Percentiles rank a stretch among this genome's conserved stretches.
phyloP scores from a whole-genome alignment of 2,888 invertebrate genomes.

The Calameuta idolon region DNA sequence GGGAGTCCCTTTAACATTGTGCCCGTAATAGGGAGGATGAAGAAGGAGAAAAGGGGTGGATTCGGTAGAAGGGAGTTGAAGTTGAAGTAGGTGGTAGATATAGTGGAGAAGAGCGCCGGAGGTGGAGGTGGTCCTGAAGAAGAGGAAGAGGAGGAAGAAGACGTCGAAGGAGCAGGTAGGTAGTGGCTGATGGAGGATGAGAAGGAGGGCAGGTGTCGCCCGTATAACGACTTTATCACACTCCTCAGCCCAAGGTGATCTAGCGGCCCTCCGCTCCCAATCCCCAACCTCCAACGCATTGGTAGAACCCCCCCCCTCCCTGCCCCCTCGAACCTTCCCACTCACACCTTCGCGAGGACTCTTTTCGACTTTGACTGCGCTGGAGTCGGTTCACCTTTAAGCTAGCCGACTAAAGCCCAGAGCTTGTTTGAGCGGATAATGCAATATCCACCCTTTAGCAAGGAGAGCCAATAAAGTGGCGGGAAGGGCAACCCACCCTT shows the following conservation, averaged over 20 bases:
- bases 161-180: constrained; percentile 20
- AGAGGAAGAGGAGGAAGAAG: not conserved
- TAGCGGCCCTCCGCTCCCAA: not conserved
- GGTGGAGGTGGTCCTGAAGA: constrained; percentile 14
- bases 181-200: constrained; percentile 25
- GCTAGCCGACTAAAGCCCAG: constrained; percentile 47
- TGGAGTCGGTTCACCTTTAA: constrained; percentile 54
- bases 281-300: constrained; percentile 28
- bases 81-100: constrained; percentile 23
- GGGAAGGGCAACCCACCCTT: constrained; percentile 32
- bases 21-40: constrained; percentile 63
- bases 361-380: constrained; percentile 56
- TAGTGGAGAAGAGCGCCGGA: constrained; percentile 11
- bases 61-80: constrained; percentile 17
- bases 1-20: constrained; percentile 65
- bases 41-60: constrained; percentile 53
- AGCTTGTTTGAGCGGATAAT: constrained; percentile 57
- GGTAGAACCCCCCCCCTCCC: constrained; percentile 36
- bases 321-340: constrained; percentile 35
- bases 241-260: constrained; percentile 34
- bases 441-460: constrained; percentile 52
- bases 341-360: constrained; percentile 51
- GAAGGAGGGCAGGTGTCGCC: constrained; percentile 57
- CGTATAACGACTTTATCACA: constrained; percentile 63
- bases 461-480: constrained; percentile 48